Percentiles rank a stretch among this genome's conserved stretches.
Evolutionary conservation across 2,113 vertebrate genomes (phyloP).

Genomic region (Hyla sarda): DNA sequence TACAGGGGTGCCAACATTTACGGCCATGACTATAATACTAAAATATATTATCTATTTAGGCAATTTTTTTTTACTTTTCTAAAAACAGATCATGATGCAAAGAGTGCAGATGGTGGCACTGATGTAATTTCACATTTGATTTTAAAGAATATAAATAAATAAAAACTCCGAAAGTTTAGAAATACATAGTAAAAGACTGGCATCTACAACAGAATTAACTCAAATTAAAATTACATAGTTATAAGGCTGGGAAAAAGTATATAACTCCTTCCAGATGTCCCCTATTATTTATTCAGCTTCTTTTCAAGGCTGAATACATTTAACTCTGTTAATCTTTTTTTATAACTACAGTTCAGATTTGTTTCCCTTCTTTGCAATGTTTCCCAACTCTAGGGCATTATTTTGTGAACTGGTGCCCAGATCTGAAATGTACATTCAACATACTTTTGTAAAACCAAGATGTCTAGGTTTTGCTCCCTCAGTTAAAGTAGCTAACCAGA

Average conservation of each 20-base stretch:
- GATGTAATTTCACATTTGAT: slow-evolving; percentile 9
- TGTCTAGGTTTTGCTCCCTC: not conserved
- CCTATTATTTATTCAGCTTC: slow-evolving; percentile 2
- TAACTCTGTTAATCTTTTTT: not conserved
- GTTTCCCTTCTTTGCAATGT: not conserved
- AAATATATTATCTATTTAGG: not conserved
- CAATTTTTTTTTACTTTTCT: not conserved
- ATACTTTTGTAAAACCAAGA: not conserved
- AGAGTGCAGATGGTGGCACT: not conserved
- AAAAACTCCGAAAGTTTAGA: not conserved
- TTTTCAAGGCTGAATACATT: not conserved
- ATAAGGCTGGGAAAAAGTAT: not conserved
- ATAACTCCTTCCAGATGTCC: slow-evolving; percentile 4
- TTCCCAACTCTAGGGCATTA: not conserved
- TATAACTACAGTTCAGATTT: not conserved
- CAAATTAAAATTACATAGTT: slow-evolving; percentile 2
- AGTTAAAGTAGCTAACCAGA: too few species aligned
- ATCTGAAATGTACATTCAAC: not conserved
- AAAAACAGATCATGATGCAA: not conserved
- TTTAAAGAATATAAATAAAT: not conserved
- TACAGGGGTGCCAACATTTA: too few species aligned
- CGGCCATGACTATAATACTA: too few species aligned
- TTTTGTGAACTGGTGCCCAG: not conserved
- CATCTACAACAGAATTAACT: not conserved
- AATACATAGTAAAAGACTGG: not conserved